Conservation (phyloP, 2,888 invertebrate species). For the Megastigmus dorsalis region DNA sequence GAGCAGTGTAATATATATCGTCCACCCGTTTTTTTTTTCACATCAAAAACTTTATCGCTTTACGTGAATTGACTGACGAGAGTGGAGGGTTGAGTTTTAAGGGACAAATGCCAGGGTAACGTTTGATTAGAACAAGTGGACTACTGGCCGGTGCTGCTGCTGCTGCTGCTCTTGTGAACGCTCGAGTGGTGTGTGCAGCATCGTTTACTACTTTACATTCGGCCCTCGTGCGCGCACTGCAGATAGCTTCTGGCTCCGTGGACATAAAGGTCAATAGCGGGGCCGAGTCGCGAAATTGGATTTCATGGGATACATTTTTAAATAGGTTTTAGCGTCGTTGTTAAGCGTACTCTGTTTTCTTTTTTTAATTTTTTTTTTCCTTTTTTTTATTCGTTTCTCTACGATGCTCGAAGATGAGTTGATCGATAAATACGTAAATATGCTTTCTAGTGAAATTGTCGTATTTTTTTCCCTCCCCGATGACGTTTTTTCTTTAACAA, state of each 20-base stretch:
- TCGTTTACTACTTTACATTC: slow-evolving; percentile 17
- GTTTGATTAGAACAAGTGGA: slow-evolving; percentile 35
- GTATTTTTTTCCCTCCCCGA: too few species aligned
- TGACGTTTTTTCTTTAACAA: too few species aligned
- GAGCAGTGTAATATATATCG: too few species aligned
- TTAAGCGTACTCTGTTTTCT: too few species aligned
- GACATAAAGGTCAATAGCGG: slow-evolving; percentile 8
- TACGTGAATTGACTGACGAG: neutral
- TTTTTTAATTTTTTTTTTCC: too few species aligned
- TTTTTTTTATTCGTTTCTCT: too few species aligned
- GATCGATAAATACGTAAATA: neutral
- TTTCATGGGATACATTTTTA: too few species aligned
- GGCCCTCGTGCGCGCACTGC: too few species aligned
- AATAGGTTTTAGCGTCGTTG: too few species aligned
- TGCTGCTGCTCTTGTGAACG: neutral
- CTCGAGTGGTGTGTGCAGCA: neutral
- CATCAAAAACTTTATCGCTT: neutral
- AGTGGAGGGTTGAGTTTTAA: too few species aligned
- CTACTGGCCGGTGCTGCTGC: neutral
- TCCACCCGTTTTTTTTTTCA: neutral
- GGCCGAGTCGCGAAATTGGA: too few species aligned
- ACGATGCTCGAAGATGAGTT: neutral
- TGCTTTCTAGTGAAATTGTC: too few species aligned
- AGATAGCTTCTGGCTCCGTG: neutral
- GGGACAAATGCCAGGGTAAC: neutral